phyloP scores from a whole-genome alignment of 2,888 invertebrate species.

The Epiblema foenella region DNA sequence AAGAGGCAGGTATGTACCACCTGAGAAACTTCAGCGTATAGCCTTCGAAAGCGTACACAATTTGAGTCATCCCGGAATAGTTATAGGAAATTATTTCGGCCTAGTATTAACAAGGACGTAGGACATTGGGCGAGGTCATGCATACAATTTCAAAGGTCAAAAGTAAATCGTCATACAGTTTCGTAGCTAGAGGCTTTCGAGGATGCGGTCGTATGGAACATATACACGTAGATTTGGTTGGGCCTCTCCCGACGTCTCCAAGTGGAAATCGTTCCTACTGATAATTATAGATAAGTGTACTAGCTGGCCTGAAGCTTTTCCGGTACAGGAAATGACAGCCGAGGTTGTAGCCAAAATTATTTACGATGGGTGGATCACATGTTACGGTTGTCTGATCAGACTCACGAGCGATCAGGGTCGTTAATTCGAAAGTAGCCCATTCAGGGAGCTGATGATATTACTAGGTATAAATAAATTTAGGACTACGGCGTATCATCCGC shows the following conservation, averaged over 20 bases:
- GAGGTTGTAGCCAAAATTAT: slow-evolving; percentile 50
- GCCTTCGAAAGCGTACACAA: no score
- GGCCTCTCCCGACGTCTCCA: slow-evolving; percentile 41
- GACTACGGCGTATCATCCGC: slow-evolving; percentile 49
- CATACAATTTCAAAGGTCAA: no score
- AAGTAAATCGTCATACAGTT: no score
- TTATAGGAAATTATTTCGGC: no score
- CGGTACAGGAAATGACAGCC: slow-evolving; percentile 47
- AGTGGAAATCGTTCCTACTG: slow-evolving; percentile 47
- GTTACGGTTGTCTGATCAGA: slow-evolving; percentile 47
- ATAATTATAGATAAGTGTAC: slow-evolving; percentile 50
- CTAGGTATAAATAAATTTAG: slow-evolving; percentile 45
- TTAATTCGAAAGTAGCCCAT: slow-evolving; percentile 58
- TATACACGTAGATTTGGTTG: slow-evolving; percentile 48
- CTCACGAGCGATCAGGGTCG: slow-evolving; percentile 53
- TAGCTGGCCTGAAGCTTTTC: slow-evolving; percentile 49
- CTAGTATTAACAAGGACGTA: no score
- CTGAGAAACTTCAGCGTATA: no score
- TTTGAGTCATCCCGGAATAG: no score
- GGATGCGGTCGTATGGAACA: background rate
- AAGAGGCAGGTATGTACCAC: no score
- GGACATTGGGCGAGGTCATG: no score
- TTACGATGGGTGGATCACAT: slow-evolving; percentile 46
- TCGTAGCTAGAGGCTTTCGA: no score
- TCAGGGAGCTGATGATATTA: slow-evolving; percentile 49